Evolutionary conservation across 1,140 invertebrate genomes (phyloP).

Genomic region (Philotrypesis tridentata): DNA sequence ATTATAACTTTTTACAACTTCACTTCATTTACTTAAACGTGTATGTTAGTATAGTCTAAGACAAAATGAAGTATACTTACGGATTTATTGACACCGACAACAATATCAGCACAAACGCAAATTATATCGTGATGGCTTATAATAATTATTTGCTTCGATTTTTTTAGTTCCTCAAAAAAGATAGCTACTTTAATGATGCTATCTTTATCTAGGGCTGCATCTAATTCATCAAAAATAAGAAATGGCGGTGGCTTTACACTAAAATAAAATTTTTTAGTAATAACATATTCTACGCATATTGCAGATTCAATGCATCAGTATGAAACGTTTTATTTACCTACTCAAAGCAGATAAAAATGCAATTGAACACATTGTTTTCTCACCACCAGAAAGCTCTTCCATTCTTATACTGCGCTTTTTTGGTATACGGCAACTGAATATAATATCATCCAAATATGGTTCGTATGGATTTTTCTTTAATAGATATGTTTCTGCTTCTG

Average conservation of each 20-base stretch:
- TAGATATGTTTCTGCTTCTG: constrained; percentile 96
- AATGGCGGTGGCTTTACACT: constrained; percentile 98
- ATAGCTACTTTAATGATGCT: constrained; percentile 95
- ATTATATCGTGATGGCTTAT: constrained; percentile 35
- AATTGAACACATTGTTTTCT: constrained; percentile 98
- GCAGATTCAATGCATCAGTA: neutral
- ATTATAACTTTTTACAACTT: too few species aligned
- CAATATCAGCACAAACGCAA: constrained; percentile 4
- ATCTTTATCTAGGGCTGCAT: constrained; percentile 98
- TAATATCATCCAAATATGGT: constrained; percentile 97
- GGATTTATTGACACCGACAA: constrained; percentile 25
- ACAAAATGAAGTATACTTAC: too few species aligned
- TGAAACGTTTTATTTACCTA: constrained; percentile 75
- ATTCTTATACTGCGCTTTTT: constrained; percentile 97
- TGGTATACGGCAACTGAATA: constrained; percentile 98
- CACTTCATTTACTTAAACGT: too few species aligned
- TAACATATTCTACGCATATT: constrained; percentile 21
- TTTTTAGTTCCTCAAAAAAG: constrained; percentile 43
- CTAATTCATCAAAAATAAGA: constrained; percentile 98
- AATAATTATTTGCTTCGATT: constrained; percentile 31
- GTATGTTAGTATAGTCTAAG: too few species aligned
- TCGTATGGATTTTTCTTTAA: constrained; percentile 98
- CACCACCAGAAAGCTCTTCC: constrained; percentile 98
- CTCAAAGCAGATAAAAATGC: constrained; percentile 98
- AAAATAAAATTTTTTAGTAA: constrained; percentile 59